Base-by-base conservation (phyloP, 92 coral and sea anemone genomes). In the Phenganax stokvisi region DNA sequence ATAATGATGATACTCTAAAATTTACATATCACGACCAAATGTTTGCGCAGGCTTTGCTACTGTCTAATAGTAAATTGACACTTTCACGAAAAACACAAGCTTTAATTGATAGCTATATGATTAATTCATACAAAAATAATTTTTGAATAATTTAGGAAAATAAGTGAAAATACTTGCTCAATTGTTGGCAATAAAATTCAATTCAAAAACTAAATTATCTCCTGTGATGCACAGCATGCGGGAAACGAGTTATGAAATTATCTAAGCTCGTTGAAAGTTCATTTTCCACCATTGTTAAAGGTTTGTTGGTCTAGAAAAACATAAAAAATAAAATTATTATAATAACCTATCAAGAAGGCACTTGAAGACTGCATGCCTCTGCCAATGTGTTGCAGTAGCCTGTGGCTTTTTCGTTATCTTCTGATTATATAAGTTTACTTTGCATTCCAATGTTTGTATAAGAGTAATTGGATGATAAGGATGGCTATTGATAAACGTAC, bases 171-270 rank as follows among this genome's bases (percentile, higher is more conserved):
- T 73, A 73, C 27, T 53, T 73, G 7, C 16, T 72, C 16, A 74
- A 16, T 53, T 10, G 17, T 53, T 15, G 12, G 29, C 12, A 76
- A 56, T 30, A 17, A 8, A 56, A 74, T 54, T 2, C 12, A 16
- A 76, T 57, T 47, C 11, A 71, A 47, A 37, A 16, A n/a, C 25
- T 69, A 57, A 9, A 54, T 79, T 52, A 79, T 79, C 74, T 79
- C 65, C 69, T 79, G 61, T 64, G 83, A 56, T 63, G 83, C 51
- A 79, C 83, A 47, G 83, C 56, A 64, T 79, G 83, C 0, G 83
- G 83, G 51, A 79, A 79, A 79, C 83, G 83, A 28, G 44, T 64
- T 59, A 79, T 79, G 28, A 79, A 62, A 52, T 63, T 63, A 10
- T 79, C 83, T 31, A 51, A 15, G 27, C 16, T 79, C 55, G 47